Evolutionary conservation across 2,888 invertebrate genomes (phyloP).

Genomic region (Isoperla grammatica): DNA sequence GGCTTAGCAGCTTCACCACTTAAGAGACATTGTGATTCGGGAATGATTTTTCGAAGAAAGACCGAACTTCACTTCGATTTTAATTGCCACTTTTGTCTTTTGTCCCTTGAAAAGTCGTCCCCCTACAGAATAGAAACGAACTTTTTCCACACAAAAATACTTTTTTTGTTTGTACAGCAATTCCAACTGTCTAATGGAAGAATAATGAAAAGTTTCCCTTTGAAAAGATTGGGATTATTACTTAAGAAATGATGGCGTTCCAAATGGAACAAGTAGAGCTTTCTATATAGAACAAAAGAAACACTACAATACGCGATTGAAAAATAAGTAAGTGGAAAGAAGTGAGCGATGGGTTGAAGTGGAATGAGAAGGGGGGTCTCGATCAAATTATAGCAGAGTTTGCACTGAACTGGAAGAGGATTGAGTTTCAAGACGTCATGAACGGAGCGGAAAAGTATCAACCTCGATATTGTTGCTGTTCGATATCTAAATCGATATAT

Average conservation of each 20-base stretch:
- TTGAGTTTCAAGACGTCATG: slow-evolving; percentile 5
- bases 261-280: slow-evolving; percentile 14
- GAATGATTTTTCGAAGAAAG: no score
- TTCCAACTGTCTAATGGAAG: slow-evolving; percentile 15
- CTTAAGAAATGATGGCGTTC: slow-evolving; percentile 20
- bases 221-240: slow-evolving; percentile 23
- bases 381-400: slow-evolving; percentile 19
- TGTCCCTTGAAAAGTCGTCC: no score
- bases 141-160: neutral
- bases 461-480: neutral
- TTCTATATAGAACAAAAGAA: slow-evolving; percentile 7
- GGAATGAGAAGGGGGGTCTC: slow-evolving; percentile 2
- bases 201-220: slow-evolving; percentile 21
- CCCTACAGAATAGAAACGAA: no score
- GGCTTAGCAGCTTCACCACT: no score
- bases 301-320: slow-evolving; percentile 3
- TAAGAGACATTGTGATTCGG: no score
- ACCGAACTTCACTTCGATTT: no score
- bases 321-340: slow-evolving; percentile 1
- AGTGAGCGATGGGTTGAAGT: neutral
- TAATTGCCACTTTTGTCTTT: no score
- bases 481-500: no score
- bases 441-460: slow-evolving; percentile 20
- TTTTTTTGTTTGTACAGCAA: slow-evolving; percentile 9
- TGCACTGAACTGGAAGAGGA: slow-evolving; percentile 13